Conservation (phyloP, 1,140 invertebrate species). For the Agraylea sexmaculata region DNA sequence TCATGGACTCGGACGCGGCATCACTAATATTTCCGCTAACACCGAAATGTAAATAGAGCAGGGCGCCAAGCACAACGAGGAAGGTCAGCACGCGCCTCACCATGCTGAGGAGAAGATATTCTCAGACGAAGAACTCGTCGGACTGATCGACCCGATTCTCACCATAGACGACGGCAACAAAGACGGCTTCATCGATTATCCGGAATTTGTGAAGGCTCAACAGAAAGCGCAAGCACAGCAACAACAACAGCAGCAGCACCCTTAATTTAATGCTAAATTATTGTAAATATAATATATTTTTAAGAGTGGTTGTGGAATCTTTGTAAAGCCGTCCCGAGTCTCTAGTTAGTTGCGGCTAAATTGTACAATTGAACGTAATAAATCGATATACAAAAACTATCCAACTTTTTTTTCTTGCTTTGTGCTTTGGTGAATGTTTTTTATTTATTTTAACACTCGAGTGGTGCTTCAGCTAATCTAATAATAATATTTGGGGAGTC, state of each 20-base stretch:
- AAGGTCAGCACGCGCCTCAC: constrained; percentile 31
- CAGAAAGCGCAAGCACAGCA: constrained; percentile 52
- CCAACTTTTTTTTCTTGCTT: too few relatives aligned
- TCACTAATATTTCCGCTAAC: constrained; percentile 17
- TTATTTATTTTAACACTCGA: too few relatives aligned
- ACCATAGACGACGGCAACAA: constrained; percentile 81
- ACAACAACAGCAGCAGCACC: constrained; percentile 6
- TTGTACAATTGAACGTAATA: too few relatives aligned
- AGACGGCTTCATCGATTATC: constrained; percentile 86
- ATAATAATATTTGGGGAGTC: too few relatives aligned
- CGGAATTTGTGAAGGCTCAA: constrained; percentile 86
- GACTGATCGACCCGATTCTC: constrained; percentile 88
- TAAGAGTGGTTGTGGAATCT: too few relatives aligned
- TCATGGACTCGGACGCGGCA: constrained; percentile 4
- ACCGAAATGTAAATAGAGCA: constrained; percentile 50
- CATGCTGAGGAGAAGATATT: constrained; percentile 70
- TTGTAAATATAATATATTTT: too few relatives aligned
- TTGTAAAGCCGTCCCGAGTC: too few relatives aligned
- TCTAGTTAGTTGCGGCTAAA: too few relatives aligned
- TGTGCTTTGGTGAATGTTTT: too few relatives aligned
- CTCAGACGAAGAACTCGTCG: constrained; percentile 74
- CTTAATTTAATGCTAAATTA: too few relatives aligned
- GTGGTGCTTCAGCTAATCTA: too few relatives aligned
- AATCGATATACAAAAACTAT: too few relatives aligned
- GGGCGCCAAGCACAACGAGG: constrained; percentile 55